Conservation (phyloP, 2,113 vertebrate genomes). For the Circaetus gallicus region DNA sequence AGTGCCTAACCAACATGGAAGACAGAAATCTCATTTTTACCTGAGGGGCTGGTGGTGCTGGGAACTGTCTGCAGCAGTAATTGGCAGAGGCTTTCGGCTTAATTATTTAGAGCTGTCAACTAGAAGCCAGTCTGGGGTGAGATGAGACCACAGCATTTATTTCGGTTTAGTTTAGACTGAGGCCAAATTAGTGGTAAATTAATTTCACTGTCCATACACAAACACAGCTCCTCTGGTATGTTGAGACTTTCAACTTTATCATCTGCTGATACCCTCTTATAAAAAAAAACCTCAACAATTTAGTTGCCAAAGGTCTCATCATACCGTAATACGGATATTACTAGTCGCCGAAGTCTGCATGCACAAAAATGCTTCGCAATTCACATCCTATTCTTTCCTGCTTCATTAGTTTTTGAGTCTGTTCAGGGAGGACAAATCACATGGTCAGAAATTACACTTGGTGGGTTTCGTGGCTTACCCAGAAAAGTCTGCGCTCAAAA, state of each 20-base stretch:
- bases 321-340: fast-evolving
- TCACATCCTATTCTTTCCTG: background rate
- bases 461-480: background rate
- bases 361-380: background rate
- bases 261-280: background rate
- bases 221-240: background rate
- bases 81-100: background rate
- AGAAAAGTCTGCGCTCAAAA: background rate
- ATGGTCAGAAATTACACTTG: background rate
- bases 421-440: background rate
- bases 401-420: background rate
- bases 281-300: background rate
- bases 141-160: background rate
- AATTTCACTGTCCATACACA: background rate
- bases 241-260: background rate
- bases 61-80: background rate
- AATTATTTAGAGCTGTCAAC: background rate
- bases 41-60: background rate
- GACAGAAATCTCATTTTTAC: background rate
- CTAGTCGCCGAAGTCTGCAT: background rate
- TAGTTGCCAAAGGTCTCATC: background rate
- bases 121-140: background rate
- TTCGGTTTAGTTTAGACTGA: background rate
- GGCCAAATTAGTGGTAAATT: background rate
- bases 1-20: background rate